Conservation (phyloP, 2,113 vertebrate genomes). For the Nyctibius bracteatus region DNA sequence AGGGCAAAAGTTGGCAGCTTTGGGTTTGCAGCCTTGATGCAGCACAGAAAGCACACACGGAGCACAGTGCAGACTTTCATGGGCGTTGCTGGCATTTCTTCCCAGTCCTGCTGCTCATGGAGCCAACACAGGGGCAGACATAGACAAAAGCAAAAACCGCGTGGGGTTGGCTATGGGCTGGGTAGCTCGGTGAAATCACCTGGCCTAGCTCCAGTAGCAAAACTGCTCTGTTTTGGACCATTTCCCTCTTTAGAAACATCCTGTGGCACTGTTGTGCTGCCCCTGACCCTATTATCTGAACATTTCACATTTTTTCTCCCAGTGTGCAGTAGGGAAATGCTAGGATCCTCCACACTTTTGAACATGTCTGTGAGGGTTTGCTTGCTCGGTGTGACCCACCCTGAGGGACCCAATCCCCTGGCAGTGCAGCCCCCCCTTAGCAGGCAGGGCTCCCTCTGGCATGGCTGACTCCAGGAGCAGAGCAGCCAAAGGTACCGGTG, state of each 20-base stretch:
- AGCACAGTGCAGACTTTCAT: background rate
- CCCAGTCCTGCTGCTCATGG: background rate
- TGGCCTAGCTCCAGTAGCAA: background rate
- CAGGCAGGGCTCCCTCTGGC: background rate
- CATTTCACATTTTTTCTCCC: background rate
- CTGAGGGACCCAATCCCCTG: background rate
- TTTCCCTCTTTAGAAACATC: background rate
- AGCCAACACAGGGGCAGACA: background rate
- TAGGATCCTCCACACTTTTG: background rate
- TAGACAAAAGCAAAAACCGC: background rate
- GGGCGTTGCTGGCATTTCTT: background rate
- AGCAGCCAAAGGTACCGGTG: accelerated
- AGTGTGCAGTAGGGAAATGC: background rate
- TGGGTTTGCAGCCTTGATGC: background rate
- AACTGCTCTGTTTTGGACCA: background rate
- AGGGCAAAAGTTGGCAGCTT: background rate
- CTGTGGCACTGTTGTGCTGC: background rate
- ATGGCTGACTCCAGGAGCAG: accelerated
- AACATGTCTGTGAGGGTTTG: background rate
- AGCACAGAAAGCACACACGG: background rate
- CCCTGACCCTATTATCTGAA: background rate
- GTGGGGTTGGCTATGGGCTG: background rate
- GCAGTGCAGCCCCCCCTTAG: accelerated
- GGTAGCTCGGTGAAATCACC: background rate
- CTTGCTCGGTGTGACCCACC: background rate